Evolutionary conservation across 53 echinoderm and acorn worm genomes (phyloP).

Genomic region (Hippasteria phrygiana): DNA sequence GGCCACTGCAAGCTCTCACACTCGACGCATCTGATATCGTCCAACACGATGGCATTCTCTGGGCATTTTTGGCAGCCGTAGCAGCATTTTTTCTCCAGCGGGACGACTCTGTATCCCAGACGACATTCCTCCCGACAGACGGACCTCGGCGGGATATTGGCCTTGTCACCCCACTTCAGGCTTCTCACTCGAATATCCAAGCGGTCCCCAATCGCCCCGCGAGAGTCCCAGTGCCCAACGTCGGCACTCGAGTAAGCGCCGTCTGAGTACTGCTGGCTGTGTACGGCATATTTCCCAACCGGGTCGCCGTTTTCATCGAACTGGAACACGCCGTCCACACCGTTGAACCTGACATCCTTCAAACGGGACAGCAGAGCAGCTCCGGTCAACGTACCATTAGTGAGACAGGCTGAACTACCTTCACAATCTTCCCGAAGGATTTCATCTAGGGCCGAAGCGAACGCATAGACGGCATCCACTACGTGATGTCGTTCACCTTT

Average conservation of each 20-base stretch:
- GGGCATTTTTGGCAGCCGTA: slow-evolving; percentile 60
- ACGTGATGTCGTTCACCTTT: background rate
- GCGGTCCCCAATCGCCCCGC: background rate
- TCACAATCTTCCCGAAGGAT: slow-evolving; percentile 61
- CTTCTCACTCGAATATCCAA: slow-evolving; percentile 4
- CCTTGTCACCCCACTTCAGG: slow-evolving; percentile 4
- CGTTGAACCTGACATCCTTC: slow-evolving; percentile 37
- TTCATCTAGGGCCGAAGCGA: slow-evolving; percentile 49
- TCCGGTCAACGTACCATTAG: slow-evolving; percentile 44
- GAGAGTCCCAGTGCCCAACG: slow-evolving; percentile 60
- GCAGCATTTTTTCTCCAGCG: slow-evolving; percentile 60
- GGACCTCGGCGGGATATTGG: slow-evolving; percentile 41
- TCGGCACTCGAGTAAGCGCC: slow-evolving; percentile 1
- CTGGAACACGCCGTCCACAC: slow-evolving; percentile 37
- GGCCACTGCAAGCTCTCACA: slow-evolving; percentile 78
- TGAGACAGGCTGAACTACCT: slow-evolving; percentile 1
- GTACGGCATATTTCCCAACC: slow-evolving; percentile 52
- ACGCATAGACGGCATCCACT: slow-evolving; percentile 50
- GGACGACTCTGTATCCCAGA: slow-evolving; percentile 58
- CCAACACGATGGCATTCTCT: slow-evolving; percentile 46
- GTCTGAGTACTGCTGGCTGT: slow-evolving; percentile 22
- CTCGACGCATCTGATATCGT: slow-evolving; percentile 58
- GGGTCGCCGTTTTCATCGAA: slow-evolving; percentile 70
- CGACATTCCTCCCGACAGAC: slow-evolving; percentile 45
- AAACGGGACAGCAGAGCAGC: slow-evolving; percentile 39